These are phyloP conservation scores for Marmota flaviventris DNA, from an alignment of 2,113 vertebrate species.

Conservation along the genomic window DNA sequence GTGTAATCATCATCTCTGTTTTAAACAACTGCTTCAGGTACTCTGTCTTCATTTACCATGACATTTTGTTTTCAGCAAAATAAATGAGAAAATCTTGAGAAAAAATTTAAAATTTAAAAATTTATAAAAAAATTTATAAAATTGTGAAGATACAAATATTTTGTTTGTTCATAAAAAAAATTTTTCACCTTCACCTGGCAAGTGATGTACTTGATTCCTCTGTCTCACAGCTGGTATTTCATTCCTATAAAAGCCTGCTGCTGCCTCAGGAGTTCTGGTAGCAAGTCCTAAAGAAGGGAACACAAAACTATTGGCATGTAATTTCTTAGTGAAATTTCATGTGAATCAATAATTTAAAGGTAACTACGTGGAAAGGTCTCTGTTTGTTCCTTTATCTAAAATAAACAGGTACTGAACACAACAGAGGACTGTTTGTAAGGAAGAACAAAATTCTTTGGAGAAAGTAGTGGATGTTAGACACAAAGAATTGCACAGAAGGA, in stretches of 20 bases:
- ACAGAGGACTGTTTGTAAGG: neutral
- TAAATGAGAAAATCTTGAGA: slow-evolving; percentile 52
- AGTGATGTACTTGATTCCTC: slow-evolving; percentile 78
- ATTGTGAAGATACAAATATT: slow-evolving; percentile 19
- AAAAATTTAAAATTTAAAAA: slow-evolving; percentile 36
- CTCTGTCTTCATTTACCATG: neutral
- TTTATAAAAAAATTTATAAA: slow-evolving; percentile 1
- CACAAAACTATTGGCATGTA: slow-evolving; percentile 71
- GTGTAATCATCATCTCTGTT: neutral
- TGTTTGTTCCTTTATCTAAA: slow-evolving; percentile 50
- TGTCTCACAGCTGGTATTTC: slow-evolving; percentile 77
- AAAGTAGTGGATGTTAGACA: neutral
- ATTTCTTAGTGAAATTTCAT: slow-evolving; percentile 42
- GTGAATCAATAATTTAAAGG: slow-evolving; percentile 54
- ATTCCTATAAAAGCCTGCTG: slow-evolving; percentile 78
- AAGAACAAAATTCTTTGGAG: neutral
- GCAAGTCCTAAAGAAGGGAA: slow-evolving; percentile 77
- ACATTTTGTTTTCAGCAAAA: slow-evolving; percentile 26
- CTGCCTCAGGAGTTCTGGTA: slow-evolving; percentile 77
- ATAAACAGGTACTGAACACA: neutral
- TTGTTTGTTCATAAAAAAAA: slow-evolving; percentile 53
- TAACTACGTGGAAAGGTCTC: neutral
- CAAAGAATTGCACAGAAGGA: neutral
- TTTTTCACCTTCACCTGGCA: slow-evolving; percentile 79
- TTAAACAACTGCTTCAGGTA: neutral